These are phyloP conservation scores for Ailurus styani DNA, from an alignment of 2,113 vertebrate species.

Conservation along the genomic window DNA sequence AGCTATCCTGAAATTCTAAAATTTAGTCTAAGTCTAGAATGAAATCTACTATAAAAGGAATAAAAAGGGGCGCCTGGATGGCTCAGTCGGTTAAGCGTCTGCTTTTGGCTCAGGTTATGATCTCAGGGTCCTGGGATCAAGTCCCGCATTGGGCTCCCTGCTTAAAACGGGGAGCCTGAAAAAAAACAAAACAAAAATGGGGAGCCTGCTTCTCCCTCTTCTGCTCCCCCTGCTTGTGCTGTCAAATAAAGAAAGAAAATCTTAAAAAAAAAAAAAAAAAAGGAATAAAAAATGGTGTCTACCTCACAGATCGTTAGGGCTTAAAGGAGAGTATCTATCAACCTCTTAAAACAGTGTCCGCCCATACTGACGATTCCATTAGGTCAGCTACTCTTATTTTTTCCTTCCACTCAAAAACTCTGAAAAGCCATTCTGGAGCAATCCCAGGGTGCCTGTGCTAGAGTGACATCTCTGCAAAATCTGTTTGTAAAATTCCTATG, in stretches of 20 bases:
- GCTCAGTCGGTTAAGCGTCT: too few relatives aligned
- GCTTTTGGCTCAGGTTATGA: too few relatives aligned
- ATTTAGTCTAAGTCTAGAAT: not conserved
- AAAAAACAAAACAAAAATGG: too few relatives aligned
- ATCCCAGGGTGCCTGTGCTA: not conserved
- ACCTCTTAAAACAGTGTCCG: not conserved
- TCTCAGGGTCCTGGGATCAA: too few relatives aligned
- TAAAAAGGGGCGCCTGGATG: too few relatives aligned
- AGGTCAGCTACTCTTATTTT: not conserved
- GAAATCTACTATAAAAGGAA: not conserved
- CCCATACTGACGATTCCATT: rapidly evolving
- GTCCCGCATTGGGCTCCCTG: too few relatives aligned
- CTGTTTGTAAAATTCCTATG: not conserved
- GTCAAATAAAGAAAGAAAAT: too few relatives aligned
- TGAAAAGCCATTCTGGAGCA: not conserved
- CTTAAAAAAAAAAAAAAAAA: not conserved
- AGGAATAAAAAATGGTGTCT: not conserved
- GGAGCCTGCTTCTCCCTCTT: too few relatives aligned
- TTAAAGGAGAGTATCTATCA: not conserved
- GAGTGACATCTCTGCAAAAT: not conserved
- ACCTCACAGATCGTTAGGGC: not conserved
- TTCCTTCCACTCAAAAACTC: not conserved
- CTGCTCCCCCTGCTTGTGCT: too few relatives aligned
- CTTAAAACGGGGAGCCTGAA: too few relatives aligned
- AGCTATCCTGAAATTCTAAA: not conserved